A percentile compares a stretch with the other conserved stretches of the same genome.
Evolutionary conservation across 2,888 invertebrate species (phyloP).

Genomic region (Atrina japonica): DNA sequence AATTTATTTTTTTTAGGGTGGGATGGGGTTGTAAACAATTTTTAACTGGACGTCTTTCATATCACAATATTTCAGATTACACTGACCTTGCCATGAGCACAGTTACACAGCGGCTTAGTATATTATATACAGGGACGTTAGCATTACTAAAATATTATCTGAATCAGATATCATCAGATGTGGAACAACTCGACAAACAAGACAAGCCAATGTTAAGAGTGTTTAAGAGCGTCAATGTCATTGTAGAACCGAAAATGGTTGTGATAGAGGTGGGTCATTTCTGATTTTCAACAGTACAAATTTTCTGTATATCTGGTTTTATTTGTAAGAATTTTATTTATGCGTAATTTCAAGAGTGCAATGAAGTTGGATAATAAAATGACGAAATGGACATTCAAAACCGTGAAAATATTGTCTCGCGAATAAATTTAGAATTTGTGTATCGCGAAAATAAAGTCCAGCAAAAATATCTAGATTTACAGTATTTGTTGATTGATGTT

Average conservation of each 20-base stretch:
- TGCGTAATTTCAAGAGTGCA: too few relatives aligned
- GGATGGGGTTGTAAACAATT: too few relatives aligned
- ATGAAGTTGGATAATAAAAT: neutral
- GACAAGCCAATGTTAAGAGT: slow-evolving; percentile 84
- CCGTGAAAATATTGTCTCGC: too few relatives aligned
- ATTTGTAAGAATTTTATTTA: too few relatives aligned
- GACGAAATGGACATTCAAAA: too few relatives aligned
- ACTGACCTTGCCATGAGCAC: slow-evolving; percentile 97
- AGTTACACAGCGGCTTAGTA: slow-evolving; percentile 94
- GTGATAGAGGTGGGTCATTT: slow-evolving; percentile 87
- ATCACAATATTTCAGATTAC: slow-evolving; percentile 86
- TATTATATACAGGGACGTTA: slow-evolving; percentile 91
- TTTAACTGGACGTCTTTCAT: neutral
- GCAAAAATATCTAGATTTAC: too few relatives aligned
- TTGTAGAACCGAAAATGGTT: slow-evolving; percentile 90
- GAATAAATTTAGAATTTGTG: too few relatives aligned
- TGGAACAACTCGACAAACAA: slow-evolving; percentile 63
- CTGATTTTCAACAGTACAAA: neutral
- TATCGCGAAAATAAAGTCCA: too few relatives aligned
- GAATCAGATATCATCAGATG: slow-evolving; percentile 79
- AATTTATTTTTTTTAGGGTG: too few relatives aligned
- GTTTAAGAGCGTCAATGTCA: slow-evolving; percentile 91
- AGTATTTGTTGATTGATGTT: neutral
- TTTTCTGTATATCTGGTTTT: too few relatives aligned
- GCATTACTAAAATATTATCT: slow-evolving; percentile 82